A percentile compares a stretch with the other conserved stretches of the same genome.
Evolutionary conservation across 2,888 invertebrate species (phyloP).

Genomic region (Cepaea hortensis): DNA sequence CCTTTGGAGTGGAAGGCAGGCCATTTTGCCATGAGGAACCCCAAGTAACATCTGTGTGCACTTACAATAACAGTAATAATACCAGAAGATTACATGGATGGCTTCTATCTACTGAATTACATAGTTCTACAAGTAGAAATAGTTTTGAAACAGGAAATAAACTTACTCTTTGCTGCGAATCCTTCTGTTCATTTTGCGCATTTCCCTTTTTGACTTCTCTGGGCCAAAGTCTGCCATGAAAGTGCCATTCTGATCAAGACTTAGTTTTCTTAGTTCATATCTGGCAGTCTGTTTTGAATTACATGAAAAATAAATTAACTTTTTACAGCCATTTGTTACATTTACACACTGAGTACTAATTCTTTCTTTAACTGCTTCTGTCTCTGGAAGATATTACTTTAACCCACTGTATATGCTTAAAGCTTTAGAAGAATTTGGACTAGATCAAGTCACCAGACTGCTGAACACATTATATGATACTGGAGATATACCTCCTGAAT

Average conservation of each 20-base stretch:
- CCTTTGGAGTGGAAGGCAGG: too few relatives aligned
- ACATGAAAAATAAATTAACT: not conserved
- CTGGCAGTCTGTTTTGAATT: slow-evolving; percentile 19
- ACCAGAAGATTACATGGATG: too few relatives aligned
- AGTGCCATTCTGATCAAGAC: slow-evolving; percentile 60
- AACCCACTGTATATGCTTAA: not conserved
- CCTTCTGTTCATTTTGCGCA: slow-evolving; percentile 85
- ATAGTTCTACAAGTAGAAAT: too few relatives aligned
- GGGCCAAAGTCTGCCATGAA: slow-evolving; percentile 80
- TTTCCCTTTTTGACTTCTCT: slow-evolving; percentile 86
- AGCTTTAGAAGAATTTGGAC: too few relatives aligned
- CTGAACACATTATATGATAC: too few relatives aligned
- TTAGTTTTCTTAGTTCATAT: slow-evolving; percentile 48
- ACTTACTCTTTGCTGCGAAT: slow-evolving; percentile 77
- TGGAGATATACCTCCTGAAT: too few relatives aligned
- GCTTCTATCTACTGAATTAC: too few relatives aligned
- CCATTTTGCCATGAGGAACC: too few relatives aligned
- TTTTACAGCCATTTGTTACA: not conserved
- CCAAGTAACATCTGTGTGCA: too few relatives aligned
- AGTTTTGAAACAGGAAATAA: too few relatives aligned
- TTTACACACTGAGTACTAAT: not conserved
- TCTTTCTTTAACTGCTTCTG: not conserved
- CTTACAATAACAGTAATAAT: too few relatives aligned
- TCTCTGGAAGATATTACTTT: not conserved
- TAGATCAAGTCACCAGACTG: too few relatives aligned